A percentile compares a stretch with the other conserved stretches of the same genome.
These are phyloP conservation scores for Cosmia trapezina DNA, from an alignment of 2,888 invertebrate species.

Conservation along the genomic window DNA sequence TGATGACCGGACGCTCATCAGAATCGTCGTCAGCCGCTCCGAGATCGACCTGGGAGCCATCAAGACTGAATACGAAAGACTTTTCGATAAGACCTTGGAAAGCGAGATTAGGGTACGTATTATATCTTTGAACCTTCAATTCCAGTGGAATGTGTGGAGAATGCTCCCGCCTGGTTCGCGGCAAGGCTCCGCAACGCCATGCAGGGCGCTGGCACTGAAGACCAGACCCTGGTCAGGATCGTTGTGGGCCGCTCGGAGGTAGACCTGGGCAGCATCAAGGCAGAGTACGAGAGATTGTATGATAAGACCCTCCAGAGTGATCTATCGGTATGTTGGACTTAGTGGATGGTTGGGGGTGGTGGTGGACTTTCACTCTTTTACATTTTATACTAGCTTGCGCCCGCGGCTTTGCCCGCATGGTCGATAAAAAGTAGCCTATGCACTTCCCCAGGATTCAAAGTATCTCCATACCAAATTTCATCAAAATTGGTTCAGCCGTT, in stretches of 20 bases:
- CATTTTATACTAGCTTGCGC: no score
- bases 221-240: slow-evolving; percentile 92
- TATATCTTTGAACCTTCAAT: slow-evolving; percentile 54
- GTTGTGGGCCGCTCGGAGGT: slow-evolving; percentile 92
- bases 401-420: no score
- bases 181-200: slow-evolving; percentile 92
- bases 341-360: slow-evolving; percentile 39
- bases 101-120: slow-evolving; percentile 91
- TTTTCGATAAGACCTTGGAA: slow-evolving; percentile 92
- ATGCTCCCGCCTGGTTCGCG: slow-evolving; percentile 93
- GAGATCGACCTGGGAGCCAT: slow-evolving; percentile 93
- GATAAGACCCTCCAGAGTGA: slow-evolving; percentile 93
- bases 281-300: slow-evolving; percentile 92
- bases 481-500: no score
- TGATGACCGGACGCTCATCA: slow-evolving; percentile 92
- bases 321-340: slow-evolving; percentile 86
- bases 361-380: slow-evolving; percentile 6
- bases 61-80: slow-evolving; percentile 92
- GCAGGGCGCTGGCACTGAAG: slow-evolving; percentile 93
- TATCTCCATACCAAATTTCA: no score
- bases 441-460: no score
- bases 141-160: slow-evolving; percentile 93
- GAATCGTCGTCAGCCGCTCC: slow-evolving; percentile 93
- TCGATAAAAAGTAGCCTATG: no score
- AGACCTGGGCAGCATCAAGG: slow-evolving; percentile 93